Evolutionary conservation across 1,140 invertebrate genomes (phyloP), one percentile per base, ranked within the genome.

Genomic region (Paralvinella palmiformis): DNA sequence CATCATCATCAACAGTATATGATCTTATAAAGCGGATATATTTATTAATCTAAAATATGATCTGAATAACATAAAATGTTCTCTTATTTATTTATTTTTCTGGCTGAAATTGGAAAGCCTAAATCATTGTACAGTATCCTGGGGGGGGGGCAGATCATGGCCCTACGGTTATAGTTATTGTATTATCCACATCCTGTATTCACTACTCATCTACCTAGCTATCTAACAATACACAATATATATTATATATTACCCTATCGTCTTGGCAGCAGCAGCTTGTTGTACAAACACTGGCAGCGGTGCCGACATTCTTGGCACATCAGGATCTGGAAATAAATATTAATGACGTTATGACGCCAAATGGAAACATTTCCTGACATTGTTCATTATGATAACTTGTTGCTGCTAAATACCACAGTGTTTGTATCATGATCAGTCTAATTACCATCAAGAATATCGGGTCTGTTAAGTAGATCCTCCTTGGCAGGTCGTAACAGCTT

Each of bases 191-290:
- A 33, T 15, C 44, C n/a, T n/a, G n/a, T n/a, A n/a, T n/a, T n/a
- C n/a, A n/a, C n/a, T n/a, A n/a, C n/a, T n/a, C n/a, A n/a, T n/a
- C n/a, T n/a, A n/a, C n/a, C n/a, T n/a, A n/a, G n/a, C n/a, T n/a
- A n/a, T n/a, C n/a, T n/a, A n/a, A n/a, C n/a, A n/a, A n/a, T n/a
- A n/a, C n/a, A n/a, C n/a, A n/a, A n/a, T n/a, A n/a, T n/a, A n/a
- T n/a, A n/a, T n/a, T n/a, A n/a, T n/a, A n/a, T n/a, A 70, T 69
- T 66, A 77, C 74, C 77, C 75, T 61, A 81, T 76, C 35, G 72
- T 73, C 69, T 81, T 81, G 17, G 79, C 78, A 45, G 77, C 72
- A n/a, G 79, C 78, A 58, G 79, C 79, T 69, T 81, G 79, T 55
- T 81, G 79, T 52, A 80, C 71, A 73, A 72, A 80, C 0, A 79